A percentile compares a stretch with the other conserved stretches of the same genome.
These are phyloP conservation scores for Dolichoris vasculosae DNA, from an alignment of 1,140 invertebrate species.

Conservation along the genomic window DNA sequence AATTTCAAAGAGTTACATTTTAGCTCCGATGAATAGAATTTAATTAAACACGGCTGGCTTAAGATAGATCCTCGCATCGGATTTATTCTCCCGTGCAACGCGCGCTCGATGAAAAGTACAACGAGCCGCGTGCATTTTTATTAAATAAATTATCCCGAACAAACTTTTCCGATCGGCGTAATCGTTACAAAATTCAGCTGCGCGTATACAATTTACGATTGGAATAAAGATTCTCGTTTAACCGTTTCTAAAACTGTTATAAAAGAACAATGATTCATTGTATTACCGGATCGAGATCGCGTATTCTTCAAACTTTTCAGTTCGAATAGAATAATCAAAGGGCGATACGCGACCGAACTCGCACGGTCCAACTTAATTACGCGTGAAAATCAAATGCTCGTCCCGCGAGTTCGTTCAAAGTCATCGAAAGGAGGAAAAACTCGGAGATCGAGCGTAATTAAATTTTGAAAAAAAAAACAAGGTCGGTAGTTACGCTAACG, in stretches of 20 bases:
- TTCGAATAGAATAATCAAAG: conserved; percentile 1
- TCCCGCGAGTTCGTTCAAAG: neutral
- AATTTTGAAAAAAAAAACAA: neutral
- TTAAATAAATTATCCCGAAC: neutral
- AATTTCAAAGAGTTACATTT: neutral
- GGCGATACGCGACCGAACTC: neutral
- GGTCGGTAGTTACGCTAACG: neutral
- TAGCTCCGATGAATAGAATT: neutral
- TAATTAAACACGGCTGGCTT: neutral
- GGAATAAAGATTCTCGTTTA: neutral
- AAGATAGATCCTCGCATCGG: too few species aligned
- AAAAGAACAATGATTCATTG: conserved; percentile 9
- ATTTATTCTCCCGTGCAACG: neutral
- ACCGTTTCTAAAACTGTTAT: neutral
- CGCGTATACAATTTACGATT: neutral
- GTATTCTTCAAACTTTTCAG: neutral
- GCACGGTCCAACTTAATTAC: neutral
- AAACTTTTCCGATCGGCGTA: neutral
- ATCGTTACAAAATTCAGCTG: neutral
- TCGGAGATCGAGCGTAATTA: neutral
- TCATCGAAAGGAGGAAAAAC: neutral
- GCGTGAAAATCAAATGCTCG: neutral
- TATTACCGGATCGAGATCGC: neutral
- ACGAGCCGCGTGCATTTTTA: neutral
- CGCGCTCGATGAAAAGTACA: neutral